These are phyloP conservation scores for Oasisia sp. DNA, from an alignment of 2,888 invertebrate species.

Conservation along the genomic window DNA sequence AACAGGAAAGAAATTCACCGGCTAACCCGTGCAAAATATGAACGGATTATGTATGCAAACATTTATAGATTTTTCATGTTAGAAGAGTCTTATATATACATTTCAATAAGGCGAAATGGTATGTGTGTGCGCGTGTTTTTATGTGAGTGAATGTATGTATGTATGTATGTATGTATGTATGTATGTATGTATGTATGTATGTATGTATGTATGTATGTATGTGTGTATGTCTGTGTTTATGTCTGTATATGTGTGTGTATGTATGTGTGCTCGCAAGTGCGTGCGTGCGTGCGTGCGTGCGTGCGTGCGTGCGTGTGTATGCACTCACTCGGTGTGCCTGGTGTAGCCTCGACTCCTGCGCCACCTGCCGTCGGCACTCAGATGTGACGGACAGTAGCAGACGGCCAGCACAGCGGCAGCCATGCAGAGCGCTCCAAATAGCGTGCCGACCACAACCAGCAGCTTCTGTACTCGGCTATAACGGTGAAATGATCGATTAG, in stretches of 20 bases:
- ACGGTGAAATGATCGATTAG: neutral
- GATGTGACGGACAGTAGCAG: slow-evolving; percentile 82
- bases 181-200: neutral
- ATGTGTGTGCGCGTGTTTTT: neutral
- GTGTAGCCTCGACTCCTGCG: neutral
- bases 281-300: neutral
- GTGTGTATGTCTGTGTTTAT: neutral
- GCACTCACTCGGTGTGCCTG: neutral
- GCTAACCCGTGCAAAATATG: no score
- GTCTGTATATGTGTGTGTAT: neutral
- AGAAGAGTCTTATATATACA: no score
- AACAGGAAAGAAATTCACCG: no score
- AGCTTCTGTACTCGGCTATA: slow-evolving; percentile 74
- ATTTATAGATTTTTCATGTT: no score
- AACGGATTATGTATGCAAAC: no score
- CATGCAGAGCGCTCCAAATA: slow-evolving; percentile 79
- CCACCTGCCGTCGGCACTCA: neutral
- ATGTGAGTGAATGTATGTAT: neutral
- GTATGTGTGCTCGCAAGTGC: neutral
- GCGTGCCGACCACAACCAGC: slow-evolving; percentile 81
- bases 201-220: neutral
- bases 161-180: neutral
- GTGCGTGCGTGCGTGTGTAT: neutral
- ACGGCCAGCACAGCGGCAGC: slow-evolving; percentile 80
- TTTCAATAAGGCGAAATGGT: neutral